These are phyloP conservation scores for Plecotus auritus DNA, from an alignment of 2,113 vertebrate genomes.

Conservation along the genomic window DNA sequence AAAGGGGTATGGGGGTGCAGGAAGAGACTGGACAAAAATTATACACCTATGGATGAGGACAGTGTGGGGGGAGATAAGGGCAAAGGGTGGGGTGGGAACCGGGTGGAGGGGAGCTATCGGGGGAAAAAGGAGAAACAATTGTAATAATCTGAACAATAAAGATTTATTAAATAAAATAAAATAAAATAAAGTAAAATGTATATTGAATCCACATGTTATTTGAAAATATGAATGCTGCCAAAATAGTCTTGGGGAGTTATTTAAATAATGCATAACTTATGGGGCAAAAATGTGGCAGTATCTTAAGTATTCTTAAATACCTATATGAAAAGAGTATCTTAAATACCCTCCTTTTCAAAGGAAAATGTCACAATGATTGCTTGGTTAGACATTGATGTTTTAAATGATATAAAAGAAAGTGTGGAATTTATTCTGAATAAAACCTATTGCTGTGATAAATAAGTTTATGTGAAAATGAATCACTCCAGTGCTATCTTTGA, in stretches of 20 bases:
- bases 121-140: too few relatives aligned
- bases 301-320: background rate
- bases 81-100: too few relatives aligned
- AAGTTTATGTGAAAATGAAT: background rate
- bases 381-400: background rate
- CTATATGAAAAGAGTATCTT: background rate
- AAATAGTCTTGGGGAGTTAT: background rate
- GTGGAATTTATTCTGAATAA: slow-evolving; percentile 9
- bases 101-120: too few relatives aligned
- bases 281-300: background rate
- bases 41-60: too few relatives aligned
- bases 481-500: background rate
- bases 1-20: too few relatives aligned
- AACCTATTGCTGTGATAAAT: background rate
- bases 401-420: background rate
- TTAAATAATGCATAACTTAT: background rate
- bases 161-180: too few relatives aligned
- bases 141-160: too few relatives aligned
- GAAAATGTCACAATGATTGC: background rate
- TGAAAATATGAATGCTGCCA: slow-evolving; percentile 12
- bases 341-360: slow-evolving; percentile 3
- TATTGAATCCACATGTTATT: background rate
- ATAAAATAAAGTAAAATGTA: too few relatives aligned
- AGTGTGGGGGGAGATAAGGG: too few relatives aligned
- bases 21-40: too few relatives aligned